A percentile compares a stretch with the other conserved stretches of the same genome.
phyloP scores from a whole-genome alignment of 1,140 invertebrate species.

The Tetramorium simillimum region DNA sequence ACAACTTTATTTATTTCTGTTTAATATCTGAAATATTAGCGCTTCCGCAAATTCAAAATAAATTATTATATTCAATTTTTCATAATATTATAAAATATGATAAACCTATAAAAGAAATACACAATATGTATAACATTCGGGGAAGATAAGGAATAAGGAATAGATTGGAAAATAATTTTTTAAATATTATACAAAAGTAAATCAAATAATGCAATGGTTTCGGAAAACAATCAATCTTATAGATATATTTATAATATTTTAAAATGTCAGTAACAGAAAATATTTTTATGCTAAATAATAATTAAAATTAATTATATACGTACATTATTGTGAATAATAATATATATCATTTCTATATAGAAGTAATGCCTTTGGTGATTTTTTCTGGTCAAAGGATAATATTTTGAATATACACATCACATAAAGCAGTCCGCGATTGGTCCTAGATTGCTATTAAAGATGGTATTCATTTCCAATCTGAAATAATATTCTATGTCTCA shows the following conservation, averaged over 20 bases:
- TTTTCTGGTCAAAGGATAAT: background rate
- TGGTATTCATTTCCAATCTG: conserved; percentile 9
- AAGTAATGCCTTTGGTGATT: background rate
- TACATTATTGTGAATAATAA: background rate
- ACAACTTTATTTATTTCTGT: background rate
- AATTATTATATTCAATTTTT: background rate
- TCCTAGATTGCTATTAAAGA: background rate
- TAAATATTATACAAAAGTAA: background rate
- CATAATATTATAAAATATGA: background rate
- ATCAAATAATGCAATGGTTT: background rate
- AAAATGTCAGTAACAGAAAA: background rate
- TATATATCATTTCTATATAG: background rate
- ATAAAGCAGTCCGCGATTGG: background rate
- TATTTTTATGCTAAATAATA: background rate
- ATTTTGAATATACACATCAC: background rate
- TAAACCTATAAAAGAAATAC: background rate
- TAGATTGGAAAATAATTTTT: background rate
- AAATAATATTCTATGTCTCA: background rate
- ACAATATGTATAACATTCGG: background rate
- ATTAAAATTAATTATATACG: background rate
- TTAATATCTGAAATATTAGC: background rate
- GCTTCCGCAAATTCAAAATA: background rate
- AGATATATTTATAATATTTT: background rate
- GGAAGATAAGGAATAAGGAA: background rate
- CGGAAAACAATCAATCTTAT: background rate